Evolutionary conservation across 2,113 vertebrate genomes (phyloP), one percentile per base, ranked within the genome.

Genomic region (Sorex fumeus): DNA sequence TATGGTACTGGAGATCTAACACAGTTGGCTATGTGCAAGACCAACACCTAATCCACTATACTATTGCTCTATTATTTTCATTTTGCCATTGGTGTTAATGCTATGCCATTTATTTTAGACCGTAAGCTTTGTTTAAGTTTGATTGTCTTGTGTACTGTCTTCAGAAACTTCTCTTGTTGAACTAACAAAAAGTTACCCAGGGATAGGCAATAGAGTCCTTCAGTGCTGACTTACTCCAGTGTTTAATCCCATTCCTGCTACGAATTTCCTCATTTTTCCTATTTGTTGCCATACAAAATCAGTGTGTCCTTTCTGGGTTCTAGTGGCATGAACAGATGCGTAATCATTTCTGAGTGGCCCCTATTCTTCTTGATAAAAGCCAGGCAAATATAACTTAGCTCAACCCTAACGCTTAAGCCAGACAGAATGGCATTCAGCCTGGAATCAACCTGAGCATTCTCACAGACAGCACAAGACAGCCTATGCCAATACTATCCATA

Each of bases 151-250:
- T 64, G 27, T 32, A 2, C 53, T 23, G n/a, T 27, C 18, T 62
- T 45, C 69, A 82, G 69, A 83, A 84, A 60, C 32, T 45, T 70
- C 69, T 87, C 28, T 88, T 84, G 25, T 53, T 78, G 53, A 67
- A 21, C 32, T 64, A 71, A 90, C 74, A 87, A 28, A 28, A 72
- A 67, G 32, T 88, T 90, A 66, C 36, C 45, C 27, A 43, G 25
- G 30, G 32, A 53, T 27, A 40, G 32, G 45, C 43, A 69, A 5
- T n/a, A 6, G 45, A 69, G 30, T 30, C 67, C 32, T 50, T 91
- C 19, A 62, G 0, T 88, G 75, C 53, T 53, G 53, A 72, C 11
- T 69, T 36, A 25, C 47, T 69, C 8, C 8, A n/a, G 32, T 47
- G 9, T 79, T 76, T 84, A 81, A 74, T 71, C 50, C 30, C 50